Percentiles rank a stretch among this genome's conserved stretches.
These are phyloP conservation scores for Drosophila kokeensis DNA, from an alignment of 2,888 invertebrate species.

Conservation along the genomic window DNA sequence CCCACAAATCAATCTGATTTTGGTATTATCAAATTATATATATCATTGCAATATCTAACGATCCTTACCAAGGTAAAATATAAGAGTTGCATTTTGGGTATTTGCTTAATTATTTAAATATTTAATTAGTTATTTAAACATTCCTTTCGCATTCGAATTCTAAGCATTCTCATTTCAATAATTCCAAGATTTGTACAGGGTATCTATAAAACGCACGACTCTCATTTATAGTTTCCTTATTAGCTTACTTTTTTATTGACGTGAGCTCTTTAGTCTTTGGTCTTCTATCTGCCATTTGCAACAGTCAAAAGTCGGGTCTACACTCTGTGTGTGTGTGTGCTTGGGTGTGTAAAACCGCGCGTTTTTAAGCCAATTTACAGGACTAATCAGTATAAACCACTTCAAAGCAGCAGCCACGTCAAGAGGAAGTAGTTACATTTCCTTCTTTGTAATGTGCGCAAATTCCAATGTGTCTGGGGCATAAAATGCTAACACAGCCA, in stretches of 20 bases:
- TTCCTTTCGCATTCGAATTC: accelerated
- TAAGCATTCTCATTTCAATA: neutral
- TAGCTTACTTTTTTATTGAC: slow-evolving; percentile 2
- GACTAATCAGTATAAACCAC: slow-evolving; percentile 80
- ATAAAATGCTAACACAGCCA: slow-evolving; percentile 40
- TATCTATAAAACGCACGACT: neutral
- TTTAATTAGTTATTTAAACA: neutral
- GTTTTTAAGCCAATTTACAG: slow-evolving; percentile 70
- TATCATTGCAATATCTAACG: neutral
- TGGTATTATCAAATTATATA: neutral
- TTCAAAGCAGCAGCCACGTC: slow-evolving; percentile 65
- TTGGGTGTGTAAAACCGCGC: slow-evolving; percentile 49
- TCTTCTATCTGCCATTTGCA: slow-evolving; percentile 11
- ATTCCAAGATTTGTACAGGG: neutral
- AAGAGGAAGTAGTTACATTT: slow-evolving; percentile 50
- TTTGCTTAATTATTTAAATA: neutral
- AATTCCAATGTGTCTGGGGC: slow-evolving; percentile 71
- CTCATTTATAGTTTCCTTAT: neutral
- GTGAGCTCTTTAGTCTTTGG: slow-evolving; percentile 23
- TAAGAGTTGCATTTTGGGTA: neutral
- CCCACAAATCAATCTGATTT: neutral
- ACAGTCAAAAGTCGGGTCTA: slow-evolving; percentile 11
- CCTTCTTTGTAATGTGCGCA: slow-evolving; percentile 61
- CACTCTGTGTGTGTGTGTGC: slow-evolving; percentile 11
- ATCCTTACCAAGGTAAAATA: neutral